Evolutionary conservation across 2,113 vertebrate genomes (phyloP).

Genomic region (Prionailurus viverrinus): DNA sequence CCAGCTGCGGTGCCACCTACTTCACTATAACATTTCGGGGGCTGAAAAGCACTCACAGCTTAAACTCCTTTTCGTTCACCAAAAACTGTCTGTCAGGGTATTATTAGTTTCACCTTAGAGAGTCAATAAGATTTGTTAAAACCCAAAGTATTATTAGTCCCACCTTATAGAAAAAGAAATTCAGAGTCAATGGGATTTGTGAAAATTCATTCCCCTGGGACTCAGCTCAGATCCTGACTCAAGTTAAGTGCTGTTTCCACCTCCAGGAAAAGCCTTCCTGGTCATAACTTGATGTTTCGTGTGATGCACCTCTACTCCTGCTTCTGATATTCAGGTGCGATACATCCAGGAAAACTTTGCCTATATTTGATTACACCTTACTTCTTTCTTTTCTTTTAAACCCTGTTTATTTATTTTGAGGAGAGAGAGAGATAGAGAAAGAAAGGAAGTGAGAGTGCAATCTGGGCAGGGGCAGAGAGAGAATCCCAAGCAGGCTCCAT

Average conservation of each 20-base stretch:
- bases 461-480: too few species aligned
- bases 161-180: not conserved
- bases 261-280: not conserved
- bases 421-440: too few species aligned
- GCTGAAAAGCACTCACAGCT: not conserved
- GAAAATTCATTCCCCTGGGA: not conserved
- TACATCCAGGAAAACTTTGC: not conserved
- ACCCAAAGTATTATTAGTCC: not conserved
- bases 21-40: not conserved
- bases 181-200: not conserved
- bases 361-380: not conserved
- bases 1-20: fast-evolving
- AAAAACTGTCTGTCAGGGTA: not conserved
- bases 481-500: too few species aligned
- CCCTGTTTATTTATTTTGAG: too few species aligned
- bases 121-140: not conserved
- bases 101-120: not conserved
- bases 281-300: not conserved
- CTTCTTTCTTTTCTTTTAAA: not conserved
- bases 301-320: fast-evolving
- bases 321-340: not conserved
- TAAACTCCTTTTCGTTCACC: not conserved
- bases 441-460: too few species aligned
- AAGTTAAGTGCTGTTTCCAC: not conserved
- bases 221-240: not conserved